Conservation (phyloP, 2,888 invertebrate genomes). For the Nasonovia ribisnigri region DNA sequence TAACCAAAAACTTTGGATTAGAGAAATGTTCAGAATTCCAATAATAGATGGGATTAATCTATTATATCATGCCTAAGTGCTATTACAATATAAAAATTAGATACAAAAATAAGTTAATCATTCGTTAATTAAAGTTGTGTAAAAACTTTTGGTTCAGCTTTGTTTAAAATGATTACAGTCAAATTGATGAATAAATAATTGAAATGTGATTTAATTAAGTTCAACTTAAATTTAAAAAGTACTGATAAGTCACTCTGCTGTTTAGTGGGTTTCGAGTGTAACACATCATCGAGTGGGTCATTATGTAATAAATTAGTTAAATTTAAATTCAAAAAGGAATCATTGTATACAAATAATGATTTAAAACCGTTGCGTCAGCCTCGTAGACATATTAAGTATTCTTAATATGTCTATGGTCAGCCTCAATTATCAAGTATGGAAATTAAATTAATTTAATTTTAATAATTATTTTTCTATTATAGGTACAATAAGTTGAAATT, state of each 20-base stretch:
- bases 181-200: background rate
- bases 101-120: background rate
- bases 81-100: background rate
- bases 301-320: background rate
- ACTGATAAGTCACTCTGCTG: background rate
- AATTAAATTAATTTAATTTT: background rate
- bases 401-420: too few relatives aligned
- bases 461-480: background rate
- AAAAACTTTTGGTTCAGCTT: background rate
- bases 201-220: background rate
- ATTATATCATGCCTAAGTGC: background rate
- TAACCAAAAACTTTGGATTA: background rate
- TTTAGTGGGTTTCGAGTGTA: background rate
- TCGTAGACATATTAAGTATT: too few relatives aligned
- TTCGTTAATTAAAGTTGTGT: background rate
- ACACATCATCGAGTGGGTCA: background rate
- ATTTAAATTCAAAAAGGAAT: background rate
- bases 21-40: background rate
- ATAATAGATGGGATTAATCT: slow-evolving; percentile 31
- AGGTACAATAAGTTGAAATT: too few relatives aligned
- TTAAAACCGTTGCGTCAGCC: too few relatives aligned
- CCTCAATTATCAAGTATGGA: background rate
- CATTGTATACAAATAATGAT: background rate
- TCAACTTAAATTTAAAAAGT: background rate
- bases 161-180: background rate